These are phyloP conservation scores for Drosophila suboccidentalis DNA, from an alignment of 2,888 invertebrate species.

Conservation along the genomic window DNA sequence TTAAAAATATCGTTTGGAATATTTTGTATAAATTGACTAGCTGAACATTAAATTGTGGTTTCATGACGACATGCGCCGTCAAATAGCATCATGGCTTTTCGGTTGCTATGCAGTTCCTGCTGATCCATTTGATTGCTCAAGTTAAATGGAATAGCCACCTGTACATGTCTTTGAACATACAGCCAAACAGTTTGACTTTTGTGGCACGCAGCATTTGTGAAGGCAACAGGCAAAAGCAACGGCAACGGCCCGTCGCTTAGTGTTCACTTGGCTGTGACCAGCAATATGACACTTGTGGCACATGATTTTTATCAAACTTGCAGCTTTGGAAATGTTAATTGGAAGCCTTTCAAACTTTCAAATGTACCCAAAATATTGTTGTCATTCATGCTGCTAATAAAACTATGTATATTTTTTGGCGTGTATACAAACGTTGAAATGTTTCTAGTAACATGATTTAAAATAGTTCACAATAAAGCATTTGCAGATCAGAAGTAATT, in stretches of 20 bases:
- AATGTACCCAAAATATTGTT: slow-evolving; percentile 38
- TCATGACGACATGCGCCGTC: background rate
- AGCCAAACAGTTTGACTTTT: slow-evolving; percentile 42
- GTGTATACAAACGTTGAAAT: background rate
- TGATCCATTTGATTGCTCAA: slow-evolving; percentile 27
- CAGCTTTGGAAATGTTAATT: slow-evolving; percentile 63
- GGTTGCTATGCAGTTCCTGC: background rate
- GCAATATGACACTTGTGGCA: slow-evolving; percentile 64
- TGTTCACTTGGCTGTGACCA: slow-evolving; percentile 38
- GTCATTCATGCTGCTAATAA: slow-evolving; percentile 1
- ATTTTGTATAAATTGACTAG: background rate
- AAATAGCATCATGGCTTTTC: slow-evolving; percentile 2
- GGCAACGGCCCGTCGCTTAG: slow-evolving; percentile 24
- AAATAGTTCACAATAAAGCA: background rate
- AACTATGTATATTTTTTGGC: slow-evolving; percentile 1
- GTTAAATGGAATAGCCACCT: slow-evolving; percentile 43
- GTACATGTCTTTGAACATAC: slow-evolving; percentile 36
- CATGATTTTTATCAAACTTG: slow-evolving; percentile 57
- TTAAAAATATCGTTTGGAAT: background rate
- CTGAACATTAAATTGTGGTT: slow-evolving; percentile 1
- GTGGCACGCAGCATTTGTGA: slow-evolving; percentile 46
- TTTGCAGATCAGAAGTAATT: background rate
- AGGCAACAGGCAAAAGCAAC: slow-evolving; percentile 6
- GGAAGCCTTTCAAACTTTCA: slow-evolving; percentile 55
- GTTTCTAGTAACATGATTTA: background rate